Evolutionary conservation across 2,888 invertebrate species (phyloP), one percentile per base, ranked within the genome.

Genomic region (Dasypogon diadema): DNA sequence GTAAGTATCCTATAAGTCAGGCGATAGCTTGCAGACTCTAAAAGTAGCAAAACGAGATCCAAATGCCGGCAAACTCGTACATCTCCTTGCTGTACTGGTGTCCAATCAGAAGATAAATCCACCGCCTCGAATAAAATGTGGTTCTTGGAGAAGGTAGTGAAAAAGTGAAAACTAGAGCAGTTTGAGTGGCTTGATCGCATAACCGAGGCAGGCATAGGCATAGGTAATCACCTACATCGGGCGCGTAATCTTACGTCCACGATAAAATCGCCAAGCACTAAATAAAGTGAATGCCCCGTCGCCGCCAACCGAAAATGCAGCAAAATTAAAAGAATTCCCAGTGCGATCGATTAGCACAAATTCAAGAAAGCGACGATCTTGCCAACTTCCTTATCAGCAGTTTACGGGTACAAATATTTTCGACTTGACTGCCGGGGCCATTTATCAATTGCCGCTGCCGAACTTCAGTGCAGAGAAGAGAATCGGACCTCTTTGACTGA

Each of bases 101-200:
- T 46, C 42, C 46, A 74, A 42, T 46, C 48, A 74, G 46, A 58
- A 73, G 21, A 58, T 60, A 60, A 58, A 74, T 58, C 48, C 56
- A 48, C 60, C 58, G 48, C 74, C 30, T 42, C 46, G 30, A 46
- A 58, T 60, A 46, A 74, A 58, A 74, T 74, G 74, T 37, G 26
- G 58, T 74, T 73, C 73, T 73, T 74, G 30, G 58, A 58, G 58
- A 60, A 74, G 48, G 26, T 26, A 74, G 46, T n/a, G 46, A 26
- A 74, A 74, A 74, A 74, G 74, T 74, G 58, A 74, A 74, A 74
- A 74, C 74, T 74, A 30, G 74, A 74, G 58, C 74, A 74, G 42
- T 74, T 74, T 58, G 12, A 74, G 46, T 46, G 12, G 42, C 55
- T 42, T 56, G 42, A 24, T 37, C 21, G 16, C 55, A 73, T 56